phyloP scores from a whole-genome alignment of 2,113 vertebrate genomes.

The Natator depressus region DNA sequence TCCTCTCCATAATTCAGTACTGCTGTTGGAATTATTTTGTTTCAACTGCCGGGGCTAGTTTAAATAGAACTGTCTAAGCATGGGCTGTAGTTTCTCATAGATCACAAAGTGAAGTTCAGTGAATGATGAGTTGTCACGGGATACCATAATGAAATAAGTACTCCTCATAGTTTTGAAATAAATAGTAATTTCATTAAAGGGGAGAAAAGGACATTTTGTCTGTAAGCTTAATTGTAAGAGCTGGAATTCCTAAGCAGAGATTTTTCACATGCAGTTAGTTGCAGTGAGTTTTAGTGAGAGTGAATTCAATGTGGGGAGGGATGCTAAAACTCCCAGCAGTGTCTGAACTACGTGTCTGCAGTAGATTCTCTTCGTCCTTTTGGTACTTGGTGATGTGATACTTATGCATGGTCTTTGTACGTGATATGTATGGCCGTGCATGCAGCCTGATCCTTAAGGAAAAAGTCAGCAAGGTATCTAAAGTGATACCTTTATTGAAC shows the following conservation, averaged over 20 bases:
- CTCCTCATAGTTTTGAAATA: slow-evolving; percentile 56
- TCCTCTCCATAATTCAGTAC: slow-evolving; percentile 51
- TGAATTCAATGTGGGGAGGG: neutral
- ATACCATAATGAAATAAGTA: slow-evolving; percentile 53
- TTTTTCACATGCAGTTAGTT: neutral
- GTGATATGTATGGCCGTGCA: neutral
- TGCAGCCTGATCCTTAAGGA: slow-evolving; percentile 29
- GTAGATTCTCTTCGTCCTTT: neutral
- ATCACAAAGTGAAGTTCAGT: slow-evolving; percentile 60
- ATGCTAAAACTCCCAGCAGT: neutral
- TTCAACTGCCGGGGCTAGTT: slow-evolving; percentile 60
- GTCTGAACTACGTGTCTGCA: neutral
- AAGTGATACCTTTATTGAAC: neutral
- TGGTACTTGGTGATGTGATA: neutral
- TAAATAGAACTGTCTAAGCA: slow-evolving; percentile 67
- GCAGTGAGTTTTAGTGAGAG: neutral
- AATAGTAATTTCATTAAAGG: slow-evolving; percentile 59
- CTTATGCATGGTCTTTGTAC: neutral
- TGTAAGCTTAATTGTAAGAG: slow-evolving; percentile 62
- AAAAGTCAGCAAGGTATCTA: neutral
- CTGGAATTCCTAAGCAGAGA: neutral
- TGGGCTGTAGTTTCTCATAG: slow-evolving; percentile 61
- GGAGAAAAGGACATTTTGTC: slow-evolving; percentile 31
- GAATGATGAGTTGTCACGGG: slow-evolving; percentile 57
- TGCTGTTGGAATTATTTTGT: slow-evolving; percentile 69